Evolutionary conservation across 2,888 invertebrate species (phyloP).

Genomic region (Pinctada fucata): DNA sequence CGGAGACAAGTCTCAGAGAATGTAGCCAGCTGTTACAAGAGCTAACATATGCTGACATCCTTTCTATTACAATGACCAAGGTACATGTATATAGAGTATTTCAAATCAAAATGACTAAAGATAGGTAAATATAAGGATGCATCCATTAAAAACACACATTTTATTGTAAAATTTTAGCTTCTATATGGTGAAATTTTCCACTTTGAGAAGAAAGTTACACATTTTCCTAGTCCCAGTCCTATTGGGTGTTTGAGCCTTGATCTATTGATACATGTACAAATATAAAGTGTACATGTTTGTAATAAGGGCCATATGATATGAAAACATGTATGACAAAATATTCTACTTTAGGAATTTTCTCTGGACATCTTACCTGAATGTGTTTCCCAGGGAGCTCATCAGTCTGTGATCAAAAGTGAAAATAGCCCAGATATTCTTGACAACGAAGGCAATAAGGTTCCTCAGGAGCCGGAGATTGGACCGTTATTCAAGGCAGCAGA

Average conservation of each 20-base stretch:
- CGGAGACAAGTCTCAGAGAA: constrained; percentile 78
- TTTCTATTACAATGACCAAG: constrained; percentile 75
- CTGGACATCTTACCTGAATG: constrained; percentile 81
- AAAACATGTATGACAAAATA: neutral
- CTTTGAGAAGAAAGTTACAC: no score
- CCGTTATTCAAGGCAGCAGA: constrained; percentile 80
- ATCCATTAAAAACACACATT: no score
- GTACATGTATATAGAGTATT: constrained; percentile 39
- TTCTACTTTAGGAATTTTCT: constrained; percentile 79
- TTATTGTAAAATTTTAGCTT: no score
- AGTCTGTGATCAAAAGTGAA: constrained; percentile 79
- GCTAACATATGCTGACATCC: constrained; percentile 81
- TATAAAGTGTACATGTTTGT: no score
- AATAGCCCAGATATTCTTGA: constrained; percentile 55
- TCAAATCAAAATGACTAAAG: neutral
- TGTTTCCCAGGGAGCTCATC: constrained; percentile 79
- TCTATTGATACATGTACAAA: no score
- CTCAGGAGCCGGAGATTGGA: constrained; percentile 58
- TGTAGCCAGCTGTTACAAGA: constrained; percentile 81
- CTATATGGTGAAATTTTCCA: no score
- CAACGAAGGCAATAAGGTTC: constrained; percentile 48
- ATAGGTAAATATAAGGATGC: no score
- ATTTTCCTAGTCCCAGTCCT: no score
- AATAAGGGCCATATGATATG: no score
- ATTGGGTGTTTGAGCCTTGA: no score